These are phyloP conservation scores for Dicyrtoma fusca DNA, from an alignment of 2,888 invertebrate genomes.

Conservation along the genomic window DNA sequence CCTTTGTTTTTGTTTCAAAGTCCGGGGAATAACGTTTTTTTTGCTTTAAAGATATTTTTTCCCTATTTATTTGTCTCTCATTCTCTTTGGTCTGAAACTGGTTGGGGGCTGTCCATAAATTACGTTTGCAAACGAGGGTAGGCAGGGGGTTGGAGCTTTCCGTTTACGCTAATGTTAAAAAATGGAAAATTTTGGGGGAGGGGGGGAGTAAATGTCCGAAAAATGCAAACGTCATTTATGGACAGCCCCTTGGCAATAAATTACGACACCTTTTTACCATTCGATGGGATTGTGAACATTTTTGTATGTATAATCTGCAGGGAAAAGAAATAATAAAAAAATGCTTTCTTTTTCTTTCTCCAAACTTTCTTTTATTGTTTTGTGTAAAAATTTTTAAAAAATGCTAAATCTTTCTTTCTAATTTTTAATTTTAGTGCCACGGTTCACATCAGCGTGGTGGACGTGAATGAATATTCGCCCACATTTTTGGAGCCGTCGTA, in stretches of 20 bases:
- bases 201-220: no score
- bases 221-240: no score
- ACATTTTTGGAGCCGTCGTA: conserved; percentile 89
- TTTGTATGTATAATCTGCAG: background rate
- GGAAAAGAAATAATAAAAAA: background rate
- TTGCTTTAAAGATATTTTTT: no score
- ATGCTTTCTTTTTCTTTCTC: background rate
- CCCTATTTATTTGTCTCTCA: background rate
- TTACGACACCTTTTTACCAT: conserved; percentile 37
- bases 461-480: conserved; percentile 95
- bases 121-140: no score
- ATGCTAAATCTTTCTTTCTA: conserved; percentile 4
- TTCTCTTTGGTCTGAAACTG: conserved; percentile 21
- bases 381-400: background rate
- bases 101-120: conserved; percentile 37
- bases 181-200: no score
- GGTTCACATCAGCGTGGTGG: conserved; percentile 91
- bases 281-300: background rate
- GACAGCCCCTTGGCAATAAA: conserved; percentile 40
- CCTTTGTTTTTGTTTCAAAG: no score
- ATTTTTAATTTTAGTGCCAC: conserved; percentile 71
- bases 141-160: no score
- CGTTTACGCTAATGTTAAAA: no score
- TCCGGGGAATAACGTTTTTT: no score
- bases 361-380: background rate